Conservation (phyloP, 2,888 invertebrate species). For the Harpalus rufipes region DNA sequence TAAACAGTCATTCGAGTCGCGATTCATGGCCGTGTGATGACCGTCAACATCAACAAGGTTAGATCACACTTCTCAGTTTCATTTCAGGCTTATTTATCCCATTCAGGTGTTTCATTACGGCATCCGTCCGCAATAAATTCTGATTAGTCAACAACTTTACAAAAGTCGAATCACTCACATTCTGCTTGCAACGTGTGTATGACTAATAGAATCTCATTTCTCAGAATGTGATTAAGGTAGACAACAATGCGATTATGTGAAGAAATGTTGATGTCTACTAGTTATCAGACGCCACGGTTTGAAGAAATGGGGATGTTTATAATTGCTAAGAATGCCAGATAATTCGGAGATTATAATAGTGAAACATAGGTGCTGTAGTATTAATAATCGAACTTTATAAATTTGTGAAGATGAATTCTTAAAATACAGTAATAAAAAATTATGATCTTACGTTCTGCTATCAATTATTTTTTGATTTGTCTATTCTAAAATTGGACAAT, state of each 20-base stretch:
- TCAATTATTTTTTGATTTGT: no score
- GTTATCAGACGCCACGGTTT: neutral
- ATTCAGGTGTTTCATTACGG: constrained; percentile 62
- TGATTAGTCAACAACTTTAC: constrained; percentile 58
- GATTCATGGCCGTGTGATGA: constrained; percentile 47
- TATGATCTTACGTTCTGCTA: neutral
- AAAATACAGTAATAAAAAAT: neutral
- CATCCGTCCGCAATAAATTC: constrained; percentile 27
- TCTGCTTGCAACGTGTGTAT: constrained; percentile 10
- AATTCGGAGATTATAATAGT: no score
- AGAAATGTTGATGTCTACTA: constrained; percentile 11
- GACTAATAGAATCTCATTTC: constrained; percentile 35
- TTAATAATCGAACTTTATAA: no score
- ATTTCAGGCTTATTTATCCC: constrained; percentile 15
- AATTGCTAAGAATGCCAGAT: no score
- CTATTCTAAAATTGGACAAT: no score
- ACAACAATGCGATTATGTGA: constrained; percentile 26
- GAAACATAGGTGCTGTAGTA: no score
- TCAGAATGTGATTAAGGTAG: constrained; percentile 35
- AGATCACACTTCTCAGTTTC: constrained; percentile 37
- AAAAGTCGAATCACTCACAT: constrained; percentile 35
- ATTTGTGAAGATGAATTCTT: neutral
- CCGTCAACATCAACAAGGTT: constrained; percentile 60
- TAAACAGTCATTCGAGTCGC: constrained; percentile 45
- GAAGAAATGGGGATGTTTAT: no score